Percentiles rank a stretch among this genome's conserved stretches.
Conservation (phyloP, 2,113 vertebrate genomes). For the Orycteropus afer region DNA sequence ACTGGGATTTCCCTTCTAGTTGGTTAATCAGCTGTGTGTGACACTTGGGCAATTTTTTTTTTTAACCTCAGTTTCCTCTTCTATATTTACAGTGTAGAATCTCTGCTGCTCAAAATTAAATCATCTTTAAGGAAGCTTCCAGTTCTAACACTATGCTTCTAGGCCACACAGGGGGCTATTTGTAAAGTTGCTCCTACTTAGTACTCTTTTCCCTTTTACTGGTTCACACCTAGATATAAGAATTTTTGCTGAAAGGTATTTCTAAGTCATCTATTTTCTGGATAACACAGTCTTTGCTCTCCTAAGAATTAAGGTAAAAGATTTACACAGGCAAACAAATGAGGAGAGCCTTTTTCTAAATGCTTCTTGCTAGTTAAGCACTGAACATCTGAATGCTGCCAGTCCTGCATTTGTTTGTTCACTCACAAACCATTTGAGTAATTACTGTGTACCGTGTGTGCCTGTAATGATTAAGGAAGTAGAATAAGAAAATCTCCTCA, state of each 20-base stretch:
- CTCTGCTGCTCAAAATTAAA: neutral
- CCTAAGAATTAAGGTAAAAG: conserved; percentile 32
- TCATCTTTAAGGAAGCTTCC: neutral
- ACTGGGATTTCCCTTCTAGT: neutral
- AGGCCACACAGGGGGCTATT: neutral
- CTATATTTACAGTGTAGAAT: neutral
- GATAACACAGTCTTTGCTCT: conserved; percentile 32
- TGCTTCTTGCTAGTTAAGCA: neutral
- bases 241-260: conserved; percentile 20
- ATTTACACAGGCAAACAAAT: neutral
- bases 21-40: neutral
- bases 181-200: neutral
- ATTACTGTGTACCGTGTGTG: neutral
- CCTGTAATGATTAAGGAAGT: neutral
- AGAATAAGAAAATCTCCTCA: neutral
- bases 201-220: neutral
- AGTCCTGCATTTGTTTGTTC: neutral
- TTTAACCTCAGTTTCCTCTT: neutral
- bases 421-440: neutral
- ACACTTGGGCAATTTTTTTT: neutral
- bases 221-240: conserved; percentile 31
- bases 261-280: conserved; percentile 19
- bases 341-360: conserved; percentile 45
- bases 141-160: conserved; percentile 15
- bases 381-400: neutral